Percentiles rank a stretch among this genome's conserved stretches.
phyloP scores from a whole-genome alignment of 2,888 invertebrate species.

The Tenthredo notha region DNA sequence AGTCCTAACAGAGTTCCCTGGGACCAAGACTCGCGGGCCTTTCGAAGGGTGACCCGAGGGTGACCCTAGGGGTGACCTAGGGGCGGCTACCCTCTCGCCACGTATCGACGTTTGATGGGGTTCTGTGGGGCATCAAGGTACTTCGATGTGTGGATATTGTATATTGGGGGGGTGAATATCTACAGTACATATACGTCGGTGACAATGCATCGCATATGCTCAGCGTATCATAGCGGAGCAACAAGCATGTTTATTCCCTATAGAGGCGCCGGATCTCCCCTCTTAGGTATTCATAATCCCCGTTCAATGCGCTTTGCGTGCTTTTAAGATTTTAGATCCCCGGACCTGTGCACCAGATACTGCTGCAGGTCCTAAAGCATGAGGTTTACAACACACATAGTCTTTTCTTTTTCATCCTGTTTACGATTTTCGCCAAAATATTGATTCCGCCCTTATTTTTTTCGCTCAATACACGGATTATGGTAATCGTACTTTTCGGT shows the following conservation, averaged over 20 bases:
- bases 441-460: not conserved
- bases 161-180: not conserved
- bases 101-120: slow-evolving; percentile 54
- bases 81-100: slow-evolving; percentile 45
- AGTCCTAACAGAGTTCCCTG: slow-evolving; percentile 7
- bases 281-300: slow-evolving; percentile 71
- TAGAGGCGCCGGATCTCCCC: slow-evolving; percentile 60
- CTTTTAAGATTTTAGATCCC: slow-evolving; percentile 68
- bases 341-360: slow-evolving; percentile 8
- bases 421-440: not conserved
- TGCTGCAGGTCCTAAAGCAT: slow-evolving; percentile 42
- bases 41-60: slow-evolving; percentile 27
- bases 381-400: slow-evolving; percentile 19
- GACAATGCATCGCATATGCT: slow-evolving; percentile 73
- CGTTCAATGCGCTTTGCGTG: slow-evolving; percentile 74
- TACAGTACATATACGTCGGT: slow-evolving; percentile 39
- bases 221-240: slow-evolving; percentile 70
- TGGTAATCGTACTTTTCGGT: too few species aligned
- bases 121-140: slow-evolving; percentile 49
- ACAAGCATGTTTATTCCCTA: slow-evolving; percentile 72
- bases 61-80: slow-evolving; percentile 40
- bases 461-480: not conserved
- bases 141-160: not conserved
- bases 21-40: not conserved
- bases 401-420: not conserved